A percentile compares a stretch with the other conserved stretches of the same genome.
Evolutionary conservation across 2,113 vertebrate genomes (phyloP).

Genomic region (Chelonoidis abingdonii): DNA sequence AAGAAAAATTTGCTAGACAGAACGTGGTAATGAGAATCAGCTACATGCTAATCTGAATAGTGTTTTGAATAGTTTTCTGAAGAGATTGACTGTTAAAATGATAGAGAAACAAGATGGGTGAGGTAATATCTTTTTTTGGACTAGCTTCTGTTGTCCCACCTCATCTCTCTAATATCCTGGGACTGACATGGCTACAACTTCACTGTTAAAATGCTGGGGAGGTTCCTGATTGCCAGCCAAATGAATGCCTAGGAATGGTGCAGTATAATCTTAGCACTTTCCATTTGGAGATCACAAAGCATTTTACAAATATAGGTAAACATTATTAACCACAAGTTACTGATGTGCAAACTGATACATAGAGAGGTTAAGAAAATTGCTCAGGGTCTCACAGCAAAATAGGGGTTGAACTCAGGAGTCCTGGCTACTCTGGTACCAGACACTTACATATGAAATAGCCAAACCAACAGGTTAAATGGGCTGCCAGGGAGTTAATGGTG

Average conservation of each 20-base stretch:
- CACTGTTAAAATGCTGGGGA: neutral
- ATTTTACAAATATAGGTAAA: conserved; percentile 26
- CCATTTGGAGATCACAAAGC: neutral
- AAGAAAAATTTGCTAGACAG: neutral
- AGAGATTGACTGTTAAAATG: neutral
- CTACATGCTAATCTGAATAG: neutral
- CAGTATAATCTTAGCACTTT: neutral
- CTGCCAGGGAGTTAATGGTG: neutral
- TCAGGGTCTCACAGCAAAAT: neutral
- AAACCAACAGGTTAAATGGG: neutral
- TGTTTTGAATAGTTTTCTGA: neutral
- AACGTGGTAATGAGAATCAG: neutral
- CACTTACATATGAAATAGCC: neutral
- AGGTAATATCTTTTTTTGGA: neutral
- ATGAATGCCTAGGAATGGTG: neutral
- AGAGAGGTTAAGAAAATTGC: neutral
- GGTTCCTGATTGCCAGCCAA: neutral
- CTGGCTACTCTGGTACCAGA: neutral
- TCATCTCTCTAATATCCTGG: neutral
- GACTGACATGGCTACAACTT: too few species aligned
- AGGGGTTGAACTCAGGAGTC: neutral
- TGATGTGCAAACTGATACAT: conserved; percentile 4
- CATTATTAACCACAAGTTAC: neutral
- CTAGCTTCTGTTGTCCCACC: neutral
- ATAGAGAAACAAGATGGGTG: neutral